Percentiles rank a stretch among this genome's conserved stretches.
These are phyloP conservation scores for Drosophila funebris DNA, from an alignment of 1,140 invertebrate species.

Conservation along the genomic window DNA sequence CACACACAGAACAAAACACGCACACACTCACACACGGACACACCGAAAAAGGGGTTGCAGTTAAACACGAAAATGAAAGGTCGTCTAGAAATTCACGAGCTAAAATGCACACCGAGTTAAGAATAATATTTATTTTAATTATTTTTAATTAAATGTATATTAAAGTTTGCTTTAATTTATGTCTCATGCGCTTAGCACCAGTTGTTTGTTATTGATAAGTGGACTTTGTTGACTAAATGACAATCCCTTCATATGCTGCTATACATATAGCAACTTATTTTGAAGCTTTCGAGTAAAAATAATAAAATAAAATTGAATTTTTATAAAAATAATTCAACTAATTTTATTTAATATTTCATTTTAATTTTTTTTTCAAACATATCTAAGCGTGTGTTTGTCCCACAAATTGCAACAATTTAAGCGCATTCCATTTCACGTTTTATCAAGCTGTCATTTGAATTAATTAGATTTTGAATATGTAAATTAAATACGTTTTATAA, in stretches of 20 bases:
- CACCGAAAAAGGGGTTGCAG: conserved; percentile 41
- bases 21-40: conserved; percentile 24
- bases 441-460: conserved; percentile 32
- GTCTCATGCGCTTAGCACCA: conserved; percentile 29
- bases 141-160: conserved; percentile 30
- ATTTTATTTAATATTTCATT: neutral
- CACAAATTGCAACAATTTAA: conserved; percentile 11
- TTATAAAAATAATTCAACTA: neutral
- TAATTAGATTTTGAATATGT: conserved; percentile 40
- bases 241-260: neutral
- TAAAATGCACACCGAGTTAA: conserved; percentile 26
- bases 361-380: neutral
- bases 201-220: conserved; percentile 8
- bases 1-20: conserved; percentile 27
- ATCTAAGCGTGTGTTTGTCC: conserved; percentile 11
- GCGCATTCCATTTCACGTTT: conserved; percentile 13
- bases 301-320: neutral
- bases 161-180: conserved; percentile 28
- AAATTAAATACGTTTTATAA: conserved; percentile 37
- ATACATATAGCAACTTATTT: neutral
- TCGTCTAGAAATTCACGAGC: conserved; percentile 15
- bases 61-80: conserved; percentile 14
- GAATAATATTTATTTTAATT: conserved; percentile 38
- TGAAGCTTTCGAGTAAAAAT: neutral
- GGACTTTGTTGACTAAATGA: neutral